Base-by-base conservation (phyloP, 2,888 invertebrate species). In the Trisateles emortualis region DNA sequence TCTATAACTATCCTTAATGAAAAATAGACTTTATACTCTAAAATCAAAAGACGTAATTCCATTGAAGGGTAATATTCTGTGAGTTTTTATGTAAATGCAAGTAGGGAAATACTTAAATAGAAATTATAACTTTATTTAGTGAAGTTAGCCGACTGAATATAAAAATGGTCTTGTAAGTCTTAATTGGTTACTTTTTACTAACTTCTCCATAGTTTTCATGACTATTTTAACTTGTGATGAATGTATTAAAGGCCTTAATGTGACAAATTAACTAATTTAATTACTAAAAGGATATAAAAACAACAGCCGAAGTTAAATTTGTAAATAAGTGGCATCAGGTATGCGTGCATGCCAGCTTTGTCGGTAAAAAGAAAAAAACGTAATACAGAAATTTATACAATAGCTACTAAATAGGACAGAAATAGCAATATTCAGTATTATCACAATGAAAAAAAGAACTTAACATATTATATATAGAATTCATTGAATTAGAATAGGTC, bases 71-170 rank as follows among this genome's bases (percentile, higher is more conserved):
- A 0, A 9, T 45, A 42, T 55, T 41, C 29, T 9, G 2, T 30
- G 4, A 10, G 35, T 61, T 59, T 64, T 68, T 63, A 48, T 59
- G 30, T 44, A 32, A 53, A 55, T 59, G 24, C 58, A 16, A n/a
- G 16, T 53, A 56, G 44, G 62, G 49, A 32, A 43, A 58, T 54
- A 45, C 46, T 60, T 52, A 51, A 53, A 65, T 49, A 55, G 46
- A 52, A 57, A 38, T 42, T 64, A 57, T 62, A 40, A 48, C 36
- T 63, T 57, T 52, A 65, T 56, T 56, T 41, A 42, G 5, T 57
- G 9, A 41, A 52, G 45, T 41, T 42, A n/a, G 26, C 65, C 61
- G 69, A 43, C 41, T 40, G 42, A 47, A 56, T 26, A 40, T 16
- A 29, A 26, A 44, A 35, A 50, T 41, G 36, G 44, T 13, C 10